A percentile compares a stretch with the other conserved stretches of the same genome.
phyloP scores from a whole-genome alignment of 2,113 vertebrate genomes.

The Paracanthobrama guichenoti region DNA sequence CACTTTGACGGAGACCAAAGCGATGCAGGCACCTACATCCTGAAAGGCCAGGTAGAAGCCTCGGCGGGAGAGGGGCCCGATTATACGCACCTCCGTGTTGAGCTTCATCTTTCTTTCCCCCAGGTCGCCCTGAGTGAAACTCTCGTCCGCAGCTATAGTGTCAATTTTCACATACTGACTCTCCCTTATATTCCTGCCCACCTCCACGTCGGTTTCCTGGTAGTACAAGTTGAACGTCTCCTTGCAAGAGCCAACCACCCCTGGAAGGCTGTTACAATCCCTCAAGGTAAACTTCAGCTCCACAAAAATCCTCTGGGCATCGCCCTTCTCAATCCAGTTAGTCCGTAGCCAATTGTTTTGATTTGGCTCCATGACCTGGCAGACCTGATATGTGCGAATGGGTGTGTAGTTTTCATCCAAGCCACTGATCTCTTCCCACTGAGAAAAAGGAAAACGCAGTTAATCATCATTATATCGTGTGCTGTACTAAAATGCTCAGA shows the following conservation, averaged over 20 bases:
- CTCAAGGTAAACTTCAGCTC: constrained; percentile 99
- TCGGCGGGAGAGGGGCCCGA: constrained; percentile 93
- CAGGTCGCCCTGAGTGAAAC: constrained; percentile 99
- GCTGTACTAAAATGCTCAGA: constrained; percentile 16
- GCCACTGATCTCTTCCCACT: constrained; percentile 99
- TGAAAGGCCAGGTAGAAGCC: constrained; percentile 99
- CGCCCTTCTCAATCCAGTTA: constrained; percentile 99
- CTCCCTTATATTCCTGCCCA: constrained; percentile 95
- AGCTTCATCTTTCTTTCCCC: constrained; percentile 99
- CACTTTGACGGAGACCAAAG: constrained; percentile 97
- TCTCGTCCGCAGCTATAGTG: constrained; percentile 99
- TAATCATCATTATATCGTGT: neutral
- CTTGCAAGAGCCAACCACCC: constrained; percentile 98
- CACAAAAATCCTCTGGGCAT: constrained; percentile 99
- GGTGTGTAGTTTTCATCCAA: constrained; percentile 99
- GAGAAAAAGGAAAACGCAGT: constrained; percentile 62
- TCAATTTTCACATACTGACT: constrained; percentile 98
- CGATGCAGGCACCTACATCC: constrained; percentile 98
- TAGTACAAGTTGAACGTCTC: constrained; percentile 99
- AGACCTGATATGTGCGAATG: constrained; percentile 98
- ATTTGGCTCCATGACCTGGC: constrained; percentile 99
- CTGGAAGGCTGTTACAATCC: constrained; percentile 99
- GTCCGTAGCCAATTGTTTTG: constrained; percentile 99
- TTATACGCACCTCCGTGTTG: constrained; percentile 98
- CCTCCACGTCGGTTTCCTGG: constrained; percentile 97